A percentile compares a stretch with the other conserved stretches of the same genome.
These are phyloP conservation scores for Hypomecis punctinalis DNA, from an alignment of 2,888 invertebrate species.

Conservation along the genomic window DNA sequence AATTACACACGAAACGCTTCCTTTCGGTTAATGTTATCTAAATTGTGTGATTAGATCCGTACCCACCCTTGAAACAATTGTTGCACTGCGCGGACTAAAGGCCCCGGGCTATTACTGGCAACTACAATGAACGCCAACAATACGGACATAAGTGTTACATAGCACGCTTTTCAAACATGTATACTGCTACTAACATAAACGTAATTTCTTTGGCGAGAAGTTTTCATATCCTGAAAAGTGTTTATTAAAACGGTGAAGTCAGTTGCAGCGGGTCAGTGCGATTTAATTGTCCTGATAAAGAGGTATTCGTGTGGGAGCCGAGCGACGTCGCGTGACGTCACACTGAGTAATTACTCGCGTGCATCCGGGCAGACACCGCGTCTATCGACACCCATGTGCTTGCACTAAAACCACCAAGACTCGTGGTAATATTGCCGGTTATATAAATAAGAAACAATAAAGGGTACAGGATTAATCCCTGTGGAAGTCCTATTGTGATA, in stretches of 20 bases:
- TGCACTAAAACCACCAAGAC: conserved; percentile 24
- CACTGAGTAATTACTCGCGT: conserved; percentile 60
- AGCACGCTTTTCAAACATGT: background rate
- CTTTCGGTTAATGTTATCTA: conserved; percentile 37
- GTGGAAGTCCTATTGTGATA: conserved; percentile 31
- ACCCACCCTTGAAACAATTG: conserved; percentile 27
- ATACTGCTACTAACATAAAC: too few relatives aligned
- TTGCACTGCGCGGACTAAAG: conserved; percentile 13
- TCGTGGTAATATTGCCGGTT: conserved; percentile 14
- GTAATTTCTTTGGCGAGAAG: background rate
- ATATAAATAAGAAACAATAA: conserved; percentile 20
- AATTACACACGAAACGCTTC: conserved; percentile 50
- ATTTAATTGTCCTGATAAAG: conserved; percentile 74
- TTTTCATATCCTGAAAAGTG: conserved; percentile 11
- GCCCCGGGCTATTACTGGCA: conserved; percentile 1
- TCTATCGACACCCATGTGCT: conserved; percentile 39
- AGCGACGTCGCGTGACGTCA: conserved; percentile 62
- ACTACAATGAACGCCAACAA: background rate
- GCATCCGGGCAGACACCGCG: conserved; percentile 50
- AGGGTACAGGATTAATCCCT: conserved; percentile 19
- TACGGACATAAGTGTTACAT: background rate
- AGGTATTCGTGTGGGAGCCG: conserved; percentile 67
- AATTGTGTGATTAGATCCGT: conserved; percentile 26
- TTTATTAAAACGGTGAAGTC: conserved; percentile 16
- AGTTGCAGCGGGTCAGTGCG: conserved; percentile 59